Conservation (phyloP, 2,797 vertebrate species). For the Leuciscus waleckii region DNA sequence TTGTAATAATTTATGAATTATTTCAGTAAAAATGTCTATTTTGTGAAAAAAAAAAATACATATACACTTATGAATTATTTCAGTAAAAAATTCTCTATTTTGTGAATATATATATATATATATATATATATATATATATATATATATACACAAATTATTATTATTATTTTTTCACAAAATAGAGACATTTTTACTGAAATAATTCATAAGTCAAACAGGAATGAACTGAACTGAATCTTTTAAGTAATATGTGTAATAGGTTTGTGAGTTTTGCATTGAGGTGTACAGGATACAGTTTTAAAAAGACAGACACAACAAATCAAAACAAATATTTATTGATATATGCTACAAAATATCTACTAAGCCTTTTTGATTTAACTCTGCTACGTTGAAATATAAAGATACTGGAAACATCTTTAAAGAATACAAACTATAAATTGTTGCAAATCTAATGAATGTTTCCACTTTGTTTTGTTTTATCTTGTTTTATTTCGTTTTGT, state of each 20-base stretch:
- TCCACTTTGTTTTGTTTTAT: background rate
- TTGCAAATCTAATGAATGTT: background rate
- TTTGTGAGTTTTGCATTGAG: background rate
- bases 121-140: no score
- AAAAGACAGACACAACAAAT: background rate
- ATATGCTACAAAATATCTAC: background rate
- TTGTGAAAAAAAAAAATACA: no score
- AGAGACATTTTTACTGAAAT: background rate
- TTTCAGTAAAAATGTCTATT: no score
- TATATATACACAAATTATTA: background rate
- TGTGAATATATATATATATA: no score
- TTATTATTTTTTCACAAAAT: background rate
- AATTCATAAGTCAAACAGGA: background rate
- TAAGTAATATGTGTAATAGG: background rate
- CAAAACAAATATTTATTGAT: no score
- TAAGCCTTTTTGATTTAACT: background rate
- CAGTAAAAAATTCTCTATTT: no score
- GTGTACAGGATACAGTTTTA: background rate
- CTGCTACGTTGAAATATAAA: background rate
- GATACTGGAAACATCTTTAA: background rate
- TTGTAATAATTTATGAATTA: no score
- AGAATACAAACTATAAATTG: background rate
- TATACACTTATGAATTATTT: no score
- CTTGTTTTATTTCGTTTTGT: no score
- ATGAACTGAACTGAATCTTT: background rate